Conservation (phyloP, 1,140 invertebrate genomes). For the Cylas formicarius region DNA sequence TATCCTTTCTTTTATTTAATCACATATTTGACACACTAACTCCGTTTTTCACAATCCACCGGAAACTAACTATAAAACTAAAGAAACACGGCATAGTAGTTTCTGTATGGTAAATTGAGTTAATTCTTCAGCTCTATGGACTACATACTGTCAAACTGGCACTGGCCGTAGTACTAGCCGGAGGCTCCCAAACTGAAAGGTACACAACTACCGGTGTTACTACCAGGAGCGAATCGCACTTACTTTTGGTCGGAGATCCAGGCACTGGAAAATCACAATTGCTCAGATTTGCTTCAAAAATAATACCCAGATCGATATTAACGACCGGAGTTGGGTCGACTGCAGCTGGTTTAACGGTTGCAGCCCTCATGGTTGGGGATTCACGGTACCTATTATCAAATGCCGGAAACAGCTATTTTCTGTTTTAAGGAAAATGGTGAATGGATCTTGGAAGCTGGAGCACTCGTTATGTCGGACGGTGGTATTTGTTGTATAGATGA, state of each 20-base stretch:
- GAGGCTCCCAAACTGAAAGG: slow-evolving; percentile 45
- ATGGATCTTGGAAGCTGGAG: slow-evolving; percentile 84
- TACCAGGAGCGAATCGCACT: slow-evolving; percentile 52
- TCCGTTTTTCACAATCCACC: too few species aligned
- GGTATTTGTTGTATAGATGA: slow-evolving; percentile 92
- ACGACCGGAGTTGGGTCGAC: slow-evolving; percentile 84
- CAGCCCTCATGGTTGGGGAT: slow-evolving; percentile 63
- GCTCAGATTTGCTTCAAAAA: slow-evolving; percentile 65
- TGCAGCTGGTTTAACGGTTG: slow-evolving; percentile 80
- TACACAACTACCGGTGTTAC: slow-evolving; percentile 20
- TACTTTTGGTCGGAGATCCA: slow-evolving; percentile 85
- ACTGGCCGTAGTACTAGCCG: slow-evolving; percentile 62
- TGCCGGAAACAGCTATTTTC: background rate
- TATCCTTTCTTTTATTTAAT: too few species aligned
- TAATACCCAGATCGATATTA: slow-evolving; percentile 70
- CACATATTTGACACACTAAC: slow-evolving; percentile 1
- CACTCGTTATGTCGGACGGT: slow-evolving; percentile 75
- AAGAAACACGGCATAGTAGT: background rate
- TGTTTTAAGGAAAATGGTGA: slow-evolving; percentile 63
- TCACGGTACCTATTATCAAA: background rate
- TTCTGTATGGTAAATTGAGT: too few species aligned
- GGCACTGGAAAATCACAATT: slow-evolving; percentile 88
- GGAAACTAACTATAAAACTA: too few species aligned
- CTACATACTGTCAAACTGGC: slow-evolving; percentile 83
- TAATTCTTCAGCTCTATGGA: slow-evolving; percentile 67